These are phyloP conservation scores for Oreochromis aureus DNA, from an alignment of 2,113 vertebrate genomes.

Conservation along the genomic window DNA sequence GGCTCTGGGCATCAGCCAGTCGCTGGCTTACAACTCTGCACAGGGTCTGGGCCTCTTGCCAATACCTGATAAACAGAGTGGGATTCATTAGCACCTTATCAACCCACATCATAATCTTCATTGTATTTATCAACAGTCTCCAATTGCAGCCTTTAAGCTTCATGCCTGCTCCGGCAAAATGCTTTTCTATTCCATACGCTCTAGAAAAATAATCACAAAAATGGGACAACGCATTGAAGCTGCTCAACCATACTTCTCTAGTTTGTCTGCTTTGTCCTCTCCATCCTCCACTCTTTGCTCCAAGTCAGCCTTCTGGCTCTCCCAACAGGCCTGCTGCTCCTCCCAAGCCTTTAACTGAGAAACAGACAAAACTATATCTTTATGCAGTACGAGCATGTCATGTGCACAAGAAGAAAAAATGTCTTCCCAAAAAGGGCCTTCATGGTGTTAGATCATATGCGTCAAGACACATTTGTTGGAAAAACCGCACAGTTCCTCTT, in stretches of 20 bases:
- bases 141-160: not conserved
- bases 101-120: not conserved
- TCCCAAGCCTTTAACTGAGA: slow-evolving; percentile 74
- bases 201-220: not conserved
- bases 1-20: slow-evolving; percentile 84
- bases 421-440: not conserved
- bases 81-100: not conserved
- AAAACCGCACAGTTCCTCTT: not conserved
- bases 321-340: slow-evolving; percentile 73
- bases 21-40: slow-evolving; percentile 86
- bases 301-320: slow-evolving; percentile 72
- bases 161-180: not conserved
- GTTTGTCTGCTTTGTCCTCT: slow-evolving; percentile 83
- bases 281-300: slow-evolving; percentile 80
- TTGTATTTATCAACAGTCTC: not conserved
- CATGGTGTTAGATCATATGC: not conserved
- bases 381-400: not conserved
- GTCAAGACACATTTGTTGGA: not conserved
- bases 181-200: not conserved
- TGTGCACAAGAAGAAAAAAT: not conserved
- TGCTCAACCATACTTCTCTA: slow-evolving; percentile 68
- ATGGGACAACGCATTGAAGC: not conserved
- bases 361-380: not conserved
- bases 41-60: slow-evolving; percentile 87
- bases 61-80: slow-evolving; percentile 68